Evolutionary conservation across 2,888 invertebrate genomes (phyloP), one percentile per base, ranked within the genome.

Genomic region (Sclerodermus sp.): DNA sequence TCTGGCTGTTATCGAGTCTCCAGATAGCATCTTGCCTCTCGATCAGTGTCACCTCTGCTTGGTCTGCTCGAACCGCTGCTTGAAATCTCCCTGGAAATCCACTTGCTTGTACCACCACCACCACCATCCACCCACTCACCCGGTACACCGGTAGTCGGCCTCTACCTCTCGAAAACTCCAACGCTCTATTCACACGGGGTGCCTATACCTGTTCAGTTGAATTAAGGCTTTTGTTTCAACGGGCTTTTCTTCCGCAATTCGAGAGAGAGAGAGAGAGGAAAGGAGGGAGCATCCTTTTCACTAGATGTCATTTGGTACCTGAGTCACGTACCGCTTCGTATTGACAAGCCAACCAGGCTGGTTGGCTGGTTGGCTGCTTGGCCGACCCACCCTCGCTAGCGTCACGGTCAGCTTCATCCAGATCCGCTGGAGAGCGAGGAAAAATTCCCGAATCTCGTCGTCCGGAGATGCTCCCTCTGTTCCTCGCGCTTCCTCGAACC

Each of bases 321-420:
- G 68, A 58, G 73, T 73, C 73, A 73, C 73, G 73, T 73, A 74
- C 60, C 70, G 70, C 66, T 70, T 72, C 67, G 74, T 73, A 73
- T 73, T 74, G 73, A 73, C 74, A 74, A 68, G 70, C 68, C 67
- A 62, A 66, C 67, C 70, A 71, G 66, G 66, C 58, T 62, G 57
- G n/a, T n/a, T n/a, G n/a, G n/a, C n/a, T n/a, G n/a, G n/a, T n/a
- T n/a, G n/a, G n/a, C n/a, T n/a, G n/a, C n/a, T n/a, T 42, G n/a
- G n/a, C n/a, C n/a, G n/a, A n/a, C 51, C 39, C 55, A 47, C 37
- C 55, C 34, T 47, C 55, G 55, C 58, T 61, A 58, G 55, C 52
- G 53, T 50, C 51, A 44, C 51, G 58, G 50, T 57, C 57, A 55
- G 54, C 57, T 56, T 55, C 46, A 56, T 55, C 56, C 51, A 42